Percentiles rank a stretch among this genome's conserved stretches.
phyloP scores from a whole-genome alignment of 2,113 vertebrate genomes.

The Malurus melanocephalus region DNA sequence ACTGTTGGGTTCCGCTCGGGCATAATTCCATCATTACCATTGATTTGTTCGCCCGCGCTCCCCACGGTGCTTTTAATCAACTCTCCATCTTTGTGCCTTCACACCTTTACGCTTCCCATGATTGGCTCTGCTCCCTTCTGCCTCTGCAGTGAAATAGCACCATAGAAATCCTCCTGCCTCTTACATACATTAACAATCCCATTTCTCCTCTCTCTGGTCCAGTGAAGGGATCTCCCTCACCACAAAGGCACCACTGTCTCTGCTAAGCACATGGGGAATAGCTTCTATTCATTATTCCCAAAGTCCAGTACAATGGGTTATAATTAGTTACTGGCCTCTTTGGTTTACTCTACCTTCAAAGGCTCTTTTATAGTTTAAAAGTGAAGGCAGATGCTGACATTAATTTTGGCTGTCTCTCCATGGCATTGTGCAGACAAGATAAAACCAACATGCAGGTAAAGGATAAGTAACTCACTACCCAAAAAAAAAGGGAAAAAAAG shows the following conservation, averaged over 20 bases:
- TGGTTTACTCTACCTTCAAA: conserved; percentile 43
- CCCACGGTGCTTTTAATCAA: conserved; percentile 60
- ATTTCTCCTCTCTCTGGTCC: conserved; percentile 58
- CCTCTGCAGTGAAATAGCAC: conserved; percentile 50
- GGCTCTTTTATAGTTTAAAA: conserved; percentile 30
- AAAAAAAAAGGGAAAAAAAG: background rate
- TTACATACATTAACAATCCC: conserved; percentile 55
- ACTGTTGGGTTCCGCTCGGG: conserved; percentile 18
- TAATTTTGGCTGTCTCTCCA: conserved; percentile 20
- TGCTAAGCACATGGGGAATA: background rate
- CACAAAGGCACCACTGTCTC: conserved; percentile 40
- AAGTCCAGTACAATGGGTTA: conserved; percentile 39
- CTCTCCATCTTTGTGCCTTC: conserved; percentile 59
- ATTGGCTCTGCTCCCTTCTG: conserved; percentile 59
- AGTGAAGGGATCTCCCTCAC: conserved; percentile 48
- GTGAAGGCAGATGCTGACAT: conserved; percentile 29
- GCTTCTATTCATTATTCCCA: conserved; percentile 41
- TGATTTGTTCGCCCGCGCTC: conserved; percentile 43
- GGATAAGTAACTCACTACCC: conserved; percentile 1
- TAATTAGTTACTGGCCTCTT: conserved; percentile 44
- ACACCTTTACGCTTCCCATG: conserved; percentile 60
- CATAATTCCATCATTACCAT: conserved; percentile 55
- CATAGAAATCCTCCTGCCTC: conserved; percentile 50
- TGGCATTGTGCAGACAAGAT: background rate
- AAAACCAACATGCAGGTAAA: conserved; percentile 15